Conservation (phyloP, 2,888 invertebrate genomes). For the Muschampia plurimacula region DNA sequence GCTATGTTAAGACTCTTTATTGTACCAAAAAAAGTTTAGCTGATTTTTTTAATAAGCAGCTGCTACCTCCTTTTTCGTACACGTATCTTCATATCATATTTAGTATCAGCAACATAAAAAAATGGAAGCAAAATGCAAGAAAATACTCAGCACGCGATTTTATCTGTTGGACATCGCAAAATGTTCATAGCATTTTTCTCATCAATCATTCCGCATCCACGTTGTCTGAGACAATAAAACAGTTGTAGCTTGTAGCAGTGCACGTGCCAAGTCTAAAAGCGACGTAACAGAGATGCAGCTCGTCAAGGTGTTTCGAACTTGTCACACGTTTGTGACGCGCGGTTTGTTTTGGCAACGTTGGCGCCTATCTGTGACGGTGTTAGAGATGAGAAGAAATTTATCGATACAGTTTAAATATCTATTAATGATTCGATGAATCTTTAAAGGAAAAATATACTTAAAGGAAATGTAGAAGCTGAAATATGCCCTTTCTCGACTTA, state of each 20-base stretch:
- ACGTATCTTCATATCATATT: background rate
- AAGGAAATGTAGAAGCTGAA: too few relatives aligned
- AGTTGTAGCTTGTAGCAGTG: background rate
- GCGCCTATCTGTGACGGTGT: constrained; percentile 57
- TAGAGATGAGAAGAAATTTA: background rate
- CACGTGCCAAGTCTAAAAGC: constrained; percentile 58
- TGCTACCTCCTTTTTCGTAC: background rate
- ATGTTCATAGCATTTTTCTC: background rate
- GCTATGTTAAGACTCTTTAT: too few relatives aligned
- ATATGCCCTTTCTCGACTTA: too few relatives aligned
- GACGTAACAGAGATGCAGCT: constrained; percentile 53
- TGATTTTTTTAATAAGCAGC: too few relatives aligned
- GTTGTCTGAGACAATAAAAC: constrained; percentile 18
- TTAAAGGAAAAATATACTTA: background rate
- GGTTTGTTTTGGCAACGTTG: constrained; percentile 70
- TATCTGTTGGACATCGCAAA: background rate
- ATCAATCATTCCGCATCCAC: constrained; percentile 16
- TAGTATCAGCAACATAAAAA: too few relatives aligned
- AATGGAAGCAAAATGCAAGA: background rate
- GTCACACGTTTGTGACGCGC: constrained; percentile 51
- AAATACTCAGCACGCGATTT: background rate
- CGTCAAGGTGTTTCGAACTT: constrained; percentile 48
- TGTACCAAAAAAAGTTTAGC: too few relatives aligned
- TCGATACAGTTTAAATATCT: background rate
- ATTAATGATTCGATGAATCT: background rate